These are phyloP conservation scores for Zoroaster sp. DNA, from an alignment of 53 echinoderm and acorn worm genomes.

Conservation along the genomic window DNA sequence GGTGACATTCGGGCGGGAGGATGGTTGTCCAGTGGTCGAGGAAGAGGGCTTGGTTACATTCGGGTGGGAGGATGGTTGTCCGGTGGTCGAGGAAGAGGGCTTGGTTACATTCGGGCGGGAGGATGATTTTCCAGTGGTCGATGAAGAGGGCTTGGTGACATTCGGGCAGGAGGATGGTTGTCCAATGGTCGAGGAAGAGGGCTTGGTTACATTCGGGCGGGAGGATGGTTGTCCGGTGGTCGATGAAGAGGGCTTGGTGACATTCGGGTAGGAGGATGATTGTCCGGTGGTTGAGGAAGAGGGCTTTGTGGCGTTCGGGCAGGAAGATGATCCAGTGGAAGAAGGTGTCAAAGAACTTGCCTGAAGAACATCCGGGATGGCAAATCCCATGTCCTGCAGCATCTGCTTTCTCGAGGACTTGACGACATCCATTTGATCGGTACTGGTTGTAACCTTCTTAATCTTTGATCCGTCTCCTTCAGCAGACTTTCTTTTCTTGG, in stretches of 20 bases:
- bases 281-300: neutral
- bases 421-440: too few species aligned
- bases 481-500: neutral
- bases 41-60: neutral
- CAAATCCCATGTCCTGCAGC: neutral
- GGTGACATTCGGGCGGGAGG: neutral
- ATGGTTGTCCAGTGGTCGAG: neutral
- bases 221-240: neutral
- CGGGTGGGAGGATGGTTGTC: neutral
- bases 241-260: neutral
- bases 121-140: neutral
- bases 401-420: neutral
- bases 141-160: conserved; percentile 1
- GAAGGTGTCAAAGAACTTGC: too few species aligned
- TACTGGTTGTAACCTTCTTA: too few species aligned
- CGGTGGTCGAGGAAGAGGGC: neutral
- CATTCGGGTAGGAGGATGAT: neutral
- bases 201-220: neutral
- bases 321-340: conserved; percentile 1
- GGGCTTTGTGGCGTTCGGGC: neutral
- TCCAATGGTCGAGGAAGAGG: neutral
- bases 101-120: neutral
- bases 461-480: too few species aligned
- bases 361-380: neutral
- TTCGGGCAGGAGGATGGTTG: neutral